Evolutionary conservation across 2,113 vertebrate species (phyloP), one percentile per base, ranked within the genome.

Genomic region (Syngnathoides biaculeatus): DNA sequence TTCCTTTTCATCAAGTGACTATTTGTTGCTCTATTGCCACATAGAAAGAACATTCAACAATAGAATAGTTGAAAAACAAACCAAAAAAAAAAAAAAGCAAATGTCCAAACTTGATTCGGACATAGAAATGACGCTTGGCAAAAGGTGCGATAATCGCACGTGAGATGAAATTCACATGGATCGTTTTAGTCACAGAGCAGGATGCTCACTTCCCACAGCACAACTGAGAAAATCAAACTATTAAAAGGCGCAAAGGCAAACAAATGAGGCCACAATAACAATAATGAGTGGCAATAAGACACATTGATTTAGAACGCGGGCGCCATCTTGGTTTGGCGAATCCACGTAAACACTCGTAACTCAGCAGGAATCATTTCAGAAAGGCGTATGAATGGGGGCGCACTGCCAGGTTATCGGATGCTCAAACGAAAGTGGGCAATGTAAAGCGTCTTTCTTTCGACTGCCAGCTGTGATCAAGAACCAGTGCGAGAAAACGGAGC

Each of bases 11-110:
- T 5, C 59, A 74, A 14, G 66, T 64, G 74, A 59, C n/a, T n/a
- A 82, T 72, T 77, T 77, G 71, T 60, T 45, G 68, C 60, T 56
- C 55, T 40, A 48, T 64, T 73, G 81, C 77, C 80, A 81, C 81
- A 73, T 47, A 22, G 57, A 43, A 26, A 22, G 57, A 43, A 26
- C 35, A 6, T n/a, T 39, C 56, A 69, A 84, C 78, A 84, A 87
- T 76, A 52, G 74, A 57, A 69, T 52, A 42, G 27, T n/a, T 38
- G 5, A 10, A 22, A 72, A 47, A 40, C 65, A 74, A 67, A 85
- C 30, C 53, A 66, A 8, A 45, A 72, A n/a, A n/a, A n/a, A n/a
- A n/a, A n/a, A n/a, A 77, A 76, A 35, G 30, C 52, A 64, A 72
- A 53, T 63, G 47, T 56, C 56, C 53, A 77, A 74, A 64, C 27